These are phyloP conservation scores for Rhopilema esculentum DNA, from an alignment of 30 jellyfish, hydroid and myxozoan genomes.

Conservation along the genomic window DNA sequence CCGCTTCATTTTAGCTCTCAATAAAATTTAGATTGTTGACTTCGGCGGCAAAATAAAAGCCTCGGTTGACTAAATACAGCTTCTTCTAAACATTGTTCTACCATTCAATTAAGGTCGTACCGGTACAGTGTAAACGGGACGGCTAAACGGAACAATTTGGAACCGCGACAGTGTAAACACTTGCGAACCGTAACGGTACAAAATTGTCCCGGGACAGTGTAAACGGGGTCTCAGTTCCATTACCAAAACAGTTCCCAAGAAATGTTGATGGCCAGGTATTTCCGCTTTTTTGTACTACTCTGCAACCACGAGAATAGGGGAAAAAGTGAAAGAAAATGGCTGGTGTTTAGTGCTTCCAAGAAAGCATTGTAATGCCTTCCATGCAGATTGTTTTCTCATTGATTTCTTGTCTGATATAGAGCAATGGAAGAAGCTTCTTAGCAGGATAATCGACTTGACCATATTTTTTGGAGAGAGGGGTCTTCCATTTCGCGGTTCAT, in stretches of 20 bases:
- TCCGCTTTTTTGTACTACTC: slow-evolving; percentile 31
- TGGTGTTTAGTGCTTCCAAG: slow-evolving; percentile 43
- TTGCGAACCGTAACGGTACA: no score
- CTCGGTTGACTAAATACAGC: no score
- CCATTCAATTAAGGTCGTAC: no score
- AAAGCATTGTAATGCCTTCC: slow-evolving; percentile 59
- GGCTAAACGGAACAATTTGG: no score
- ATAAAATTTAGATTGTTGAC: no score
- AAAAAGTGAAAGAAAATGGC: slow-evolving; percentile 59
- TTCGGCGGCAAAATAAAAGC: no score
- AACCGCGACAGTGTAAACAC: no score
- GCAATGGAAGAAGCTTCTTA: slow-evolving; percentile 53
- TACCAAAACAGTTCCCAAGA: slow-evolving; percentile 39
- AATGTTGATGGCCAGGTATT: slow-evolving; percentile 41
- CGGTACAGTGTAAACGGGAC: no score
- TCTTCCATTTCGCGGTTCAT: slow-evolving; percentile 64
- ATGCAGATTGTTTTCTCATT: slow-evolving; percentile 37
- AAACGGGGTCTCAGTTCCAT: slow-evolving; percentile 62
- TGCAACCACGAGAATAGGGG: slow-evolving; percentile 55
- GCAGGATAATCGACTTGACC: slow-evolving; percentile 39
- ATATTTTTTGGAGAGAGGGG: slow-evolving; percentile 22
- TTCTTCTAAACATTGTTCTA: no score
- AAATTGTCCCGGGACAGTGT: no score
- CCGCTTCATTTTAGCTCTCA: no score
- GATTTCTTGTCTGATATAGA: slow-evolving; percentile 54